Evolutionary conservation across 2,113 vertebrate genomes (phyloP), one percentile per base, ranked within the genome.

Genomic region (Anser brachyrhynchus): DNA sequence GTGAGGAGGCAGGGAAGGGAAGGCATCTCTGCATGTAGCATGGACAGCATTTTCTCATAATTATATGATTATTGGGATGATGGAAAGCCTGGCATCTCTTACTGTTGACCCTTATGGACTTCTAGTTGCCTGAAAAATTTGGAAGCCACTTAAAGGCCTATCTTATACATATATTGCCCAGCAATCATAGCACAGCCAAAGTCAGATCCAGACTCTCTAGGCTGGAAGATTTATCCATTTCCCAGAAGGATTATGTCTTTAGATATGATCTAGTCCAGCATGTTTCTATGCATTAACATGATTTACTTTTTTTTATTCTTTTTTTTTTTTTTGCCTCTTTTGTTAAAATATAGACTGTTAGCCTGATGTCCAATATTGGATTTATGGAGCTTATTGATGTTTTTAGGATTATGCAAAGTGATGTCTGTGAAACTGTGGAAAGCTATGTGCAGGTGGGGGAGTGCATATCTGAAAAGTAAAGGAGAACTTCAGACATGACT

Each of bases 401-500:
- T 85, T 94, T 96, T 52, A 67, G 89, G 58, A 51, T 76, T 91
- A 54, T 75, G 41, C 35, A 80, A 58, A 86, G 17, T 31, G 33
- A 71, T 65, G n/a, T 58, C 81, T 96, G 79, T 80, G 72, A 89
- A 95, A 80, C n/a, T 35, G 61, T 58, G 25, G 66, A 92, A 93
- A 76, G 10, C 35, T 41, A 43, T 4, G 17, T 15, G 37, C 43
- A 77, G 33, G 37, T 59, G 70, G 80, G n/a, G 77, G 62, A 75
- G 41, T 90, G 23, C 5, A 41, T 41, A 6, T 81, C 69, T 86
- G 22, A 92, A 97, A 95, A 75, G 41, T 80, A 74, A 88, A 96
- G 64, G 49, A 79, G 22, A 93, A 78, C 21, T 92, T 90, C 83
- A 92, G 74, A 72, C 46, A 85, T 35, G 71, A 78, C n/a, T 89